Base-by-base conservation (phyloP, 2,113 vertebrate species). In the Genyomyrus donnyi region DNA sequence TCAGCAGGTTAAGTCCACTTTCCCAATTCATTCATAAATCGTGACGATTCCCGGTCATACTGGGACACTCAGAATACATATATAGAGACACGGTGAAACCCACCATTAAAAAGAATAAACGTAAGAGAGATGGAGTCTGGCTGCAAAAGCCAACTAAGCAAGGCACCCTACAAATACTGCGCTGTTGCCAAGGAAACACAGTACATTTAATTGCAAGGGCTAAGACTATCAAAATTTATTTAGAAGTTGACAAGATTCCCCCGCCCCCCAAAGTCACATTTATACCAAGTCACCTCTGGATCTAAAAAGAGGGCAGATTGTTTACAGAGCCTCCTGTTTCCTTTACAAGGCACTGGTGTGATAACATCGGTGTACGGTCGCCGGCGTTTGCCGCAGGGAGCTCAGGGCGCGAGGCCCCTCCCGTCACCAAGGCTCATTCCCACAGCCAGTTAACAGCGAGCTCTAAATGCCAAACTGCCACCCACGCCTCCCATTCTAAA, bases 131-230 rank as follows among this genome's bases (percentile, higher is more conserved):
- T 31, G 0, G 13, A 80, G 5, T 42, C 35, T 42, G 35, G 17
- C 35, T 80, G 74, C 45, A 52, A 42, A 13, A 86, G 46, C 85
- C 66, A 52, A 50, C 48, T 3, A 24, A 66, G 35, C 56, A 70
- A 88, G 53, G 19, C 27, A 1, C 24, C 17, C 19, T 31, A 17
- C n/a, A 48, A 66, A 89, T 6, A 5, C 74, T 21, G n/a, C 50
- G 35, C 19, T 24, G 74, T 89, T 89, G 74, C 49, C 74, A 89
- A 89, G 88, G 88, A 53, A 83, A 89, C 74, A 42, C 19, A 5
- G 74, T 49, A 56, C 11, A 31, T 84, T 13, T 74, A 77, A 88
- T 88, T 89, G 50, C 42, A 87, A 13, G 50, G 27, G 50, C 27
- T 56, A 87, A 39, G 31, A 87, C 21, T 10, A 85, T 46, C 31